Evolutionary conservation across 2,797 vertebrate species (phyloP).

Genomic region (Myoxocephalus aenaeus): DNA sequence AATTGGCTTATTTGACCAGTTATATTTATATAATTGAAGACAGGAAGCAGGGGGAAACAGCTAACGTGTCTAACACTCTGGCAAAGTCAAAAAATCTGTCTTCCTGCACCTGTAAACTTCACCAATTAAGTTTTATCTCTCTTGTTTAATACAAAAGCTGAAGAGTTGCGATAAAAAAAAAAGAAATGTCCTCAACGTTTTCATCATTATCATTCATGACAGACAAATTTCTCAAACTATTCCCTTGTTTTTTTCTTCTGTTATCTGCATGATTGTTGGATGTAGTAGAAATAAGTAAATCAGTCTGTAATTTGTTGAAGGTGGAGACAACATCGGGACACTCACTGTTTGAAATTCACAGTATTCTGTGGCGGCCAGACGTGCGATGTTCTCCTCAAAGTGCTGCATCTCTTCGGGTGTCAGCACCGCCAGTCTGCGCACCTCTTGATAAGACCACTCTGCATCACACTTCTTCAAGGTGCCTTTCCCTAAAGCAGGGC

Average conservation of each 20-base stretch:
- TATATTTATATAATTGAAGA: background rate
- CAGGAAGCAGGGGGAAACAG: background rate
- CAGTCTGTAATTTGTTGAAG: background rate
- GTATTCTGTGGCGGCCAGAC: constrained; percentile 67
- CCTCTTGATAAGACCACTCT: constrained; percentile 76
- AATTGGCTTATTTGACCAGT: no score
- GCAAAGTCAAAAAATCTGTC: background rate
- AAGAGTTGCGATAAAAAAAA: no score
- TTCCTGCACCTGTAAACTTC: no score
- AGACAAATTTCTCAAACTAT: no score
- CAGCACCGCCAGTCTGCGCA: constrained; percentile 77
- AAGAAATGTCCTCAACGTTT: no score
- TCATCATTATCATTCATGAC: no score
- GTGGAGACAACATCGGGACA: background rate
- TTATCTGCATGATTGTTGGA: background rate
- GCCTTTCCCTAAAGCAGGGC: constrained; percentile 65
- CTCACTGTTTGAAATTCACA: constrained; percentile 78
- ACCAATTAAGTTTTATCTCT: background rate
- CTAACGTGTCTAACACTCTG: no score
- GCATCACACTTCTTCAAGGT: constrained; percentile 48
- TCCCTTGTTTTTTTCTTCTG: no score
- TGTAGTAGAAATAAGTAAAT: background rate
- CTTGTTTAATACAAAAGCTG: background rate
- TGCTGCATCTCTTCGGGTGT: constrained; percentile 74
- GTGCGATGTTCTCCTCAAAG: constrained; percentile 78